Conservation (phyloP, 2,113 vertebrate species). For the Cynocephalus volans region DNA sequence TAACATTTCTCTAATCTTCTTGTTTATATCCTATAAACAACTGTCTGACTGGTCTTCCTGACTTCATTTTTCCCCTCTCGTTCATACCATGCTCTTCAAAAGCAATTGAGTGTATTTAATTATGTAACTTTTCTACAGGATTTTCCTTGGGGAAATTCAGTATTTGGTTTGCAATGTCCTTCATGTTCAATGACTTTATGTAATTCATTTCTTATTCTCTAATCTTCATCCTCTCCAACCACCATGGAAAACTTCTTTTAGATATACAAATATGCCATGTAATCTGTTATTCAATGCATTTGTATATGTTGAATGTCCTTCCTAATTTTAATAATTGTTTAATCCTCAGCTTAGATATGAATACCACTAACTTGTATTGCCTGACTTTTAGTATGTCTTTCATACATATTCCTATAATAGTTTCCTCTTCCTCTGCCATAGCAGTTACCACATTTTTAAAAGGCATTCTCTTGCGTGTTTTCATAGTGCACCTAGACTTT, state of each 20-base stretch:
- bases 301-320: background rate
- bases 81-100: background rate
- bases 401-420: background rate
- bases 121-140: background rate
- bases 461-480: background rate
- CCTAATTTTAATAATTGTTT: background rate
- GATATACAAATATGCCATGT: background rate
- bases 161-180: background rate
- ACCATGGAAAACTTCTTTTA: background rate
- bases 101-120: background rate
- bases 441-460: background rate
- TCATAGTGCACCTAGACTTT: background rate
- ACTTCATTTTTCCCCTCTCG: background rate
- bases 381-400: background rate
- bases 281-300: background rate
- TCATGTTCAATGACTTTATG: background rate
- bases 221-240: background rate
- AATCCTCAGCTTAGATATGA: background rate
- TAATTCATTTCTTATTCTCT: background rate
- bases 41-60: background rate
- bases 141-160: background rate
- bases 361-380: background rate
- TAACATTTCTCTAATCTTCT: background rate
- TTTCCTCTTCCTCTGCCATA: background rate
- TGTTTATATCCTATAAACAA: background rate